These are phyloP conservation scores for Nanorana parkeri DNA, from an alignment of 2,113 vertebrate species.

Conservation along the genomic window DNA sequence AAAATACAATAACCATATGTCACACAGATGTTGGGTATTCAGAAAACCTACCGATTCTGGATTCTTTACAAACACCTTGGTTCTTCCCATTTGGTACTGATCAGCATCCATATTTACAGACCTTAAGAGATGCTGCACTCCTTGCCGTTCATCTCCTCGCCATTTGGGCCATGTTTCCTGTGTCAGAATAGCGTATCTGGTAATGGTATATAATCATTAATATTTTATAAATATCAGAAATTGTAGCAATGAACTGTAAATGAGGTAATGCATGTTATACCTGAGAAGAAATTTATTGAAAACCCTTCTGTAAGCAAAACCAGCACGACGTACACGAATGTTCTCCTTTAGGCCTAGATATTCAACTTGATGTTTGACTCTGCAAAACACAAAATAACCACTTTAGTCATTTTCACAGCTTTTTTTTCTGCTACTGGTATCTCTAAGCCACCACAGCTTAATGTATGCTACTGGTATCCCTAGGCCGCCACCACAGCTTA, in stretches of 20 bases:
- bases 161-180: conserved; percentile 88
- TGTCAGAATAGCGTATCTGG: conserved; percentile 93
- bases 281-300: conserved; percentile 93
- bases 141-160: conserved; percentile 86
- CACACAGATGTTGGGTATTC: neutral
- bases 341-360: conserved; percentile 95
- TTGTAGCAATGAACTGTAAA: no score
- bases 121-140: conserved; percentile 88
- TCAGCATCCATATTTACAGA: conserved; percentile 93
- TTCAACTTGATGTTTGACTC: conserved; percentile 92
- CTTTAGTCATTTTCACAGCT: no score
- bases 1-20: no score
- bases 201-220: neutral
- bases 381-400: conserved; percentile 52
- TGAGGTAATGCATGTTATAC: conserved; percentile 64
- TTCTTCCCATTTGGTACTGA: conserved; percentile 94
- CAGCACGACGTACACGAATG: conserved; percentile 89
- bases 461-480: no score
- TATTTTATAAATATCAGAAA: neutral
- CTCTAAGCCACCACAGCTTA: no score
- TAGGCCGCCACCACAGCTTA: no score
- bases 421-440: no score
- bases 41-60: conserved; percentile 85
- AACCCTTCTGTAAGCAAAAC: conserved; percentile 89
- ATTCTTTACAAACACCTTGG: conserved; percentile 94